Percentiles rank a stretch among this genome's conserved stretches.
Evolutionary conservation across 2,113 vertebrate genomes (phyloP).

Genomic region (Pipra filicauda): DNA sequence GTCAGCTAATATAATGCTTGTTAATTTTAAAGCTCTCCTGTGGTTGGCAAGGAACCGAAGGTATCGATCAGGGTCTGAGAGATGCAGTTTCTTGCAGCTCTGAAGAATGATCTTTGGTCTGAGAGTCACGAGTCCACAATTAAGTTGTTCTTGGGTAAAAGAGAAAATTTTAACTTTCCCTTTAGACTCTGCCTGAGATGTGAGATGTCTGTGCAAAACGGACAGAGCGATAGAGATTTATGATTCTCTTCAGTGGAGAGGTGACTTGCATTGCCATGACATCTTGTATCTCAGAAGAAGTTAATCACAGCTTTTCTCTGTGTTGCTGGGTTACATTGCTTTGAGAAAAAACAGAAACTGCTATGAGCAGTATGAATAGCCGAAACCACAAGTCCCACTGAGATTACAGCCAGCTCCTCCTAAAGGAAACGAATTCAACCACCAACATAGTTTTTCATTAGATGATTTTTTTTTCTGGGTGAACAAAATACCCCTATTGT

Average conservation of each 20-base stretch:
- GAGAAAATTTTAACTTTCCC: not conserved
- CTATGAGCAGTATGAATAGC: conserved; percentile 66
- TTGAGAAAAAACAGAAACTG: conserved; percentile 68
- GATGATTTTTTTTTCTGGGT: conserved; percentile 19
- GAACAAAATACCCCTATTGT: conserved; percentile 63
- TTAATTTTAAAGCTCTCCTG: conserved; percentile 35
- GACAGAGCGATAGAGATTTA: conserved; percentile 27
- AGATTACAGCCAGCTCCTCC: conserved; percentile 68
- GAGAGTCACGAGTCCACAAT: not conserved
- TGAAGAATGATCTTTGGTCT: not conserved
- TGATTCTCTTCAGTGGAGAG: not conserved
- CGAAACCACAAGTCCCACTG: conserved; percentile 60
- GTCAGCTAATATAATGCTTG: conserved; percentile 23
- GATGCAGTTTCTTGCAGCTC: not conserved
- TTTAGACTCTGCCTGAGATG: not conserved
- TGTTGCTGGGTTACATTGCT: conserved; percentile 70
- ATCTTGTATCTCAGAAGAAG: conserved; percentile 49
- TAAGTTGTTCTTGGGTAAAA: not conserved
- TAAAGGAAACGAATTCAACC: conserved; percentile 60
- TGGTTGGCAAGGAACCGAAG: not conserved
- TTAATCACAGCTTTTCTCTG: conserved; percentile 63
- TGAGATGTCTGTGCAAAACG: not conserved
- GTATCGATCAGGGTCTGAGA: not conserved
- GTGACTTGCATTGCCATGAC: not conserved
- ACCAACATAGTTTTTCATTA: conserved; percentile 70